Evolutionary conservation across 2,113 vertebrate genomes (phyloP).

Genomic region (Paralichthys olivaceus): DNA sequence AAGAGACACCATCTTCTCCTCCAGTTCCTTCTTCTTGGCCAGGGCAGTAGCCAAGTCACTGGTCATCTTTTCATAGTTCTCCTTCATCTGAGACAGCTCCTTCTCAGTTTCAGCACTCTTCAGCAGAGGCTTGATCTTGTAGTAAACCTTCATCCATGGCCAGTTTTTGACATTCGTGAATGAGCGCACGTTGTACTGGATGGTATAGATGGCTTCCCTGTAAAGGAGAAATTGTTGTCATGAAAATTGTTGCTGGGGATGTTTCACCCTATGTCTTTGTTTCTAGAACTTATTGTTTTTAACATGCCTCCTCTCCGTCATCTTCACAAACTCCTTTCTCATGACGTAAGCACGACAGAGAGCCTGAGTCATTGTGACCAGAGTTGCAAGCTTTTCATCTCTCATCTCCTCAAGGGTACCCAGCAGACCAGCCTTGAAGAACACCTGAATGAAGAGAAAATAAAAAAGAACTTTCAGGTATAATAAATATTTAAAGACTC

Average conservation of each 20-base stretch:
- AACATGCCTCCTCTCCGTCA: background rate
- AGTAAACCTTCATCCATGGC: conserved; percentile 79
- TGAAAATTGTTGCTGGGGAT: background rate
- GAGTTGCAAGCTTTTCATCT: conserved; percentile 52
- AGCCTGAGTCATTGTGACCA: conserved; percentile 67
- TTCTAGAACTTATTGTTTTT: background rate
- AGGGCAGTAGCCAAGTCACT: background rate
- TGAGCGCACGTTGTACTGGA: conserved; percentile 52
- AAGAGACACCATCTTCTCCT: conserved; percentile 14
- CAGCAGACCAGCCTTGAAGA: conserved; percentile 7
- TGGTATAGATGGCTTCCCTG: conserved; percentile 7
- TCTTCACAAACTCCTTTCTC: conserved; percentile 11
- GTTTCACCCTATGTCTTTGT: background rate
- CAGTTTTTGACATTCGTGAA: conserved; percentile 76
- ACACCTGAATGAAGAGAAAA: background rate
- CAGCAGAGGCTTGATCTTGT: conserved; percentile 76
- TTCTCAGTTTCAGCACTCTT: conserved; percentile 59
- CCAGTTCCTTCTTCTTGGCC: conserved; percentile 10
- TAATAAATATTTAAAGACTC: background rate
- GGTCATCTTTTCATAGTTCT: conserved; percentile 8
- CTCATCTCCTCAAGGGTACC: conserved; percentile 8
- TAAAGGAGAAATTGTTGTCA: background rate
- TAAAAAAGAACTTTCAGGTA: background rate
- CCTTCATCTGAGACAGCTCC: background rate
- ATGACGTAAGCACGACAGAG: conserved; percentile 17